Base-by-base conservation (phyloP, 2,113 vertebrate species). In the Anser brachyrhynchus region DNA sequence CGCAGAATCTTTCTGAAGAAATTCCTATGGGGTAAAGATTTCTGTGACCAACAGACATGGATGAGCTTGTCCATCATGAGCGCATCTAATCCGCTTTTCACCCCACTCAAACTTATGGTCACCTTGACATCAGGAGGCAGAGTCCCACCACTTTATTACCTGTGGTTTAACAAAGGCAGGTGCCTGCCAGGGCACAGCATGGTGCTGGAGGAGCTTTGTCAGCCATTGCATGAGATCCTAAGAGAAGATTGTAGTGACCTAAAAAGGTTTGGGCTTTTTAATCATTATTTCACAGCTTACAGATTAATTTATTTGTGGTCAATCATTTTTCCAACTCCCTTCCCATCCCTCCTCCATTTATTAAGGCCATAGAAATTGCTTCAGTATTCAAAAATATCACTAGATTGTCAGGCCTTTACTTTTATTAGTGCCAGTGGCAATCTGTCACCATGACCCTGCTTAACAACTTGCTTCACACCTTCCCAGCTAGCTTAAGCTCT, bases 381-480 rank as follows among this genome's bases (percentile, higher is more conserved):
- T 65, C 18, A 67, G 65, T 37, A 28, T 69, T 90, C 43, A 92
- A 75, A 92, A 89, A 15, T 76, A 90, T 19, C 31, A 74, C 55
- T 43, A 92, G 83, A 89, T 92, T 89, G 93, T 86, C 92, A 78
- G 82, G 59, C 66, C 61, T 90, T 83, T 71, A 61, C 82, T 90
- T 95, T 94, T 92, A 80, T 94, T 96, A 95, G 94, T 92, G 80
- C 16, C 39, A 51, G 72, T 15, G 49, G 85, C 46, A 86, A 96
- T 23, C 29, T 37, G 85, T 94, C 59, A 93, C 80, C 61, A 29
- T 5, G 25, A 71, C 65, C 41, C 71, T 93, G 69, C 51, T 73
- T 54, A 67, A 51, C 31, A 92, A 95, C 55, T 94, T 92, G 92
- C 57, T 96, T 93, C 85, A 92, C 93, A 90, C 94, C 64, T 92